Evolutionary conservation across 2,797 vertebrate species (phyloP), one percentile per base, ranked within the genome.

Genomic region (Sebastolobus altivelis): DNA sequence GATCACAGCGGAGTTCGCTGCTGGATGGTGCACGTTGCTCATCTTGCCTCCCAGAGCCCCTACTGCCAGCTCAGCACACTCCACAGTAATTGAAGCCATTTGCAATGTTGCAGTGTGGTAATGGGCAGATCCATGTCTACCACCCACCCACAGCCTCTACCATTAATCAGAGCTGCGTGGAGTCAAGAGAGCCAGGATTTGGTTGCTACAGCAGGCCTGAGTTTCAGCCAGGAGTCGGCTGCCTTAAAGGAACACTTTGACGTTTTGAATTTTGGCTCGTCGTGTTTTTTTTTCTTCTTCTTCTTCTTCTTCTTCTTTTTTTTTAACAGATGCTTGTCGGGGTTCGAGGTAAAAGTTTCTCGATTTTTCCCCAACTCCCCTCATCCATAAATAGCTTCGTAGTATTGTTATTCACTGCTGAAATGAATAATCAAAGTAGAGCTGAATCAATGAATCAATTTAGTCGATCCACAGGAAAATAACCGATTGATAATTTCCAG

Each of bases 81-180:
- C 91, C 82, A 87, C 91, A 91, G 95, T 96, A 96, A 96, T 96
- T 96, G 95, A 96, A 96, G 94, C 95, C 94, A 96, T 96, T 96
- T 96, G 95, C 95, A 95, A 95, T 95, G 94, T 94, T 95, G 94
- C 93, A 92, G 93, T 95, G 95, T 95, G 91, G 95, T 96, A 96
- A 96, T 96, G 95, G 95, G 92, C 94, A 95, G 94, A 94, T 95
- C 93, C 91, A 94, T 94, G 93, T 95, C 95, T 94, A 94, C 95
- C 96, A 96, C 96, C 95, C 95, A 96, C 95, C 95, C 94, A 95
- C 94, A 89, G 93, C 93, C 92, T 92, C 94, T 93, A 91, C 94
- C 96, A 96, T 96, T 96, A 96, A 96, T 96, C 96, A 96, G 94
- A 93, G 93, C 93, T 89, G 91, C 85, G 72, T 89, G 83, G 89